phyloP scores from a whole-genome alignment of 2,113 vertebrate genomes.

The Tetrao urogallus region DNA sequence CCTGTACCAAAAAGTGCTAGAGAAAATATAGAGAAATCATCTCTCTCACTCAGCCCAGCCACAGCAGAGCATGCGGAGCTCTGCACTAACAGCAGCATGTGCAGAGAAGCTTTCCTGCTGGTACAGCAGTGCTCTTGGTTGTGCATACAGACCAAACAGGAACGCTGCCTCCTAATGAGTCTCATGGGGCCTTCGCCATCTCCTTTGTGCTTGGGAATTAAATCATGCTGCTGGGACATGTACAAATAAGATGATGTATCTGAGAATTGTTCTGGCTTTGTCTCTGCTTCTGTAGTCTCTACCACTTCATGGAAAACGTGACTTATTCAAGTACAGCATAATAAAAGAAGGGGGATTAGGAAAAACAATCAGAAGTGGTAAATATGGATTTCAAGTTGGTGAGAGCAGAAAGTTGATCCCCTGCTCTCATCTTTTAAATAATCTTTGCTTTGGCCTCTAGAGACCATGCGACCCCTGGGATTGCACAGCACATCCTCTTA shows the following conservation, averaged over 20 bases:
- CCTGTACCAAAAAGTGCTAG: not conserved
- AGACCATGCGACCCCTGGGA: not conserved
- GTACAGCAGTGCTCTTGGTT: not conserved
- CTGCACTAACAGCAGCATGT: rapidly evolving
- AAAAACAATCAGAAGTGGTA: not conserved
- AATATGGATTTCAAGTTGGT: not conserved
- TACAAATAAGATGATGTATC: not conserved
- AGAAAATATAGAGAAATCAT: not conserved
- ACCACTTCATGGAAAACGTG: not conserved
- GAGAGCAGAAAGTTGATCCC: not conserved
- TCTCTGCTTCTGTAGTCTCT: not conserved
- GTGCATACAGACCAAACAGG: not conserved
- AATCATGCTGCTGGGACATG: rapidly evolving
- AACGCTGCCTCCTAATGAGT: not conserved
- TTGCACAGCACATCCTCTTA: not conserved
- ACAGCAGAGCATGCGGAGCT: not conserved
- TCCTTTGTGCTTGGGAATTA: not conserved
- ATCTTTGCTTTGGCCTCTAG: not conserved
- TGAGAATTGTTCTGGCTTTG: not conserved
- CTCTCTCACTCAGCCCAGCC: not conserved
- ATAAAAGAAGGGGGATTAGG: not conserved
- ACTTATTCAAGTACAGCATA: not conserved
- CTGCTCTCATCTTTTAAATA: not conserved
- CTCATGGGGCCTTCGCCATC: not conserved
- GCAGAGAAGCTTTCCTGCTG: not conserved